Evolutionary conservation across 2,888 invertebrate species (phyloP), one percentile per base, ranked within the genome.

Genomic region (Amphiduros pacificus): DNA sequence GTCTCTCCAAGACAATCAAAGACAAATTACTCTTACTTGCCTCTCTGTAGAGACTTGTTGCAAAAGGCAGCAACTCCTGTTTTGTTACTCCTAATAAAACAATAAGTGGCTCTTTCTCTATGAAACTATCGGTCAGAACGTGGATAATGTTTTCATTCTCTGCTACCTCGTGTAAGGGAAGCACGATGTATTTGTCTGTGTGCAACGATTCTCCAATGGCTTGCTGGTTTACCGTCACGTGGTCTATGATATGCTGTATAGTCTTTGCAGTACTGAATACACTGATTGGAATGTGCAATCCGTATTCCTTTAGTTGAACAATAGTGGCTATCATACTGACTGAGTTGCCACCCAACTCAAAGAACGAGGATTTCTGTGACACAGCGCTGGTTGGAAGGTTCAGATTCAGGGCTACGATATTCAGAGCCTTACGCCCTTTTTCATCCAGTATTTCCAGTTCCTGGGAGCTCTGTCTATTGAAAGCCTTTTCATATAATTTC

Each of bases 331-430:
- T 55, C 62, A 63, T 61, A 24, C 32, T 57, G 41, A 63, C 48
- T 1, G 76, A 76, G 52, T 73, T 75, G 1, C 76, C 76, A 24
- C 76, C 76, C 6, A 72, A 56, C 52, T 75, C 74, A 60, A 64
- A 68, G 54, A 76, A 75, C 0, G 76, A 73, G 51, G 66, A 69
- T 44, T 71, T 62, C 50, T 40, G 40, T 24, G 54, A 31, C n/a
- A 64, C 28, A 6, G 64, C 62, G 20, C 44, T 48, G 14, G 55
- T 48, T 4, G 61, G 64, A 14, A 64, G 26, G 49, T 62, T 64
- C 20, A 64, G 60, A 29, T 62, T 64, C 28, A 64, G 36, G 6
- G 64, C 64, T 9, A 64, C 50, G 28, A 64, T 64, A 32, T 64
- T 62, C 22, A 64, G 53, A 11, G 62, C 62, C 48, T 64, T 64